Evolutionary conservation across 1,140 invertebrate genomes (phyloP).

Genomic region (Archivesica marissinica): DNA sequence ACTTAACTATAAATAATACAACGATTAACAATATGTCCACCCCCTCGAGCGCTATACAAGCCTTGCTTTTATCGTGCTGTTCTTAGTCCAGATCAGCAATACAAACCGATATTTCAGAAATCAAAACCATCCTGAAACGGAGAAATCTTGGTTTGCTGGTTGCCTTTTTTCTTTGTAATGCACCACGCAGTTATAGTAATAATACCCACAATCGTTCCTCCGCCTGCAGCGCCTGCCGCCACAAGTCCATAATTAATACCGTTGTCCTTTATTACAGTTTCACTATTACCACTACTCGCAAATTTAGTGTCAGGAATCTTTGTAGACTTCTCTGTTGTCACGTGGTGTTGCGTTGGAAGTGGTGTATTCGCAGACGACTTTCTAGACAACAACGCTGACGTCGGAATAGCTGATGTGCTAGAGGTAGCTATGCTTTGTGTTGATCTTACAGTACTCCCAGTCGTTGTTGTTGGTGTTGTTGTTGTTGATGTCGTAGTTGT

Average conservation of each 20-base stretch:
- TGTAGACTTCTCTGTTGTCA: not conserved
- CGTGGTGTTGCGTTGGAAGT: not conserved
- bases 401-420: not conserved
- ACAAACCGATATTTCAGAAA: too few species aligned
- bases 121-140: constrained; percentile 42
- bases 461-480: constrained; percentile 31
- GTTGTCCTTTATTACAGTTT: constrained; percentile 26
- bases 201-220: constrained; percentile 27
- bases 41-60: too few species aligned
- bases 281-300: not conserved
- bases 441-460: not conserved
- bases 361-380: not conserved
- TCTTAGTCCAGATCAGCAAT: too few species aligned
- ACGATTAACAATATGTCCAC: too few species aligned
- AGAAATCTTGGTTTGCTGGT: constrained; percentile 41
- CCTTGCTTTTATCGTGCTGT: too few species aligned
- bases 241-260: constrained; percentile 35
- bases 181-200: constrained; percentile 22
- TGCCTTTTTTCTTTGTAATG: constrained; percentile 40
- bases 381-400: not conserved
- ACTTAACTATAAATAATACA: too few species aligned
- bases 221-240: constrained; percentile 38
- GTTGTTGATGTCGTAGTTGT: constrained; percentile 7
- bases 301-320: not conserved
- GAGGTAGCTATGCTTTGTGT: not conserved